Evolutionary conservation across 2,113 vertebrate species (phyloP).

Genomic region (Phasianus colchicus): DNA sequence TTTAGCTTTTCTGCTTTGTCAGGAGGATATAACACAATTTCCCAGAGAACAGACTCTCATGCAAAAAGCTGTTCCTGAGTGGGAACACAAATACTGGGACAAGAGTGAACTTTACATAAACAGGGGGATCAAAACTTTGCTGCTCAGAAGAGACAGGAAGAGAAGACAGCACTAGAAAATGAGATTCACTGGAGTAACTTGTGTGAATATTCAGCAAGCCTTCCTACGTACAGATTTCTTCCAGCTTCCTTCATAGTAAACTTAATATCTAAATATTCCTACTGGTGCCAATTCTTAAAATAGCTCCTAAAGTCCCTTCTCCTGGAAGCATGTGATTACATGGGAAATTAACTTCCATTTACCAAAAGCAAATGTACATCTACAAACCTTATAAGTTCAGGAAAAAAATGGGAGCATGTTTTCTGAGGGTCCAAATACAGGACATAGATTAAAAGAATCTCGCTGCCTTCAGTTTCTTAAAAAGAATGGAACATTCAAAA

Average conservation of each 20-base stretch:
- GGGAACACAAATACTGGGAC: conserved; percentile 28
- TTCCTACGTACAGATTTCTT: conserved; percentile 44
- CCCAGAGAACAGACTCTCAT: conserved; percentile 6
- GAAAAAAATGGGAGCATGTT: background rate
- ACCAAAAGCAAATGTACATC: background rate
- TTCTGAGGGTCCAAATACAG: conserved; percentile 6
- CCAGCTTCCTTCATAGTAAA: conserved; percentile 51
- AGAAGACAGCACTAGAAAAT: conserved; percentile 32
- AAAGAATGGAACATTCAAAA: conserved; percentile 9
- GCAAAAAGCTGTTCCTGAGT: conserved; percentile 49
- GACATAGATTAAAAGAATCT: background rate
- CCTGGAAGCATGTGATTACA: background rate
- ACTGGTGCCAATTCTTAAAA: conserved; percentile 18
- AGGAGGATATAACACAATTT: conserved; percentile 51
- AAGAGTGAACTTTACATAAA: conserved; percentile 55
- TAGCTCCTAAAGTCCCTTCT: background rate
- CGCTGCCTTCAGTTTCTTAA: background rate
- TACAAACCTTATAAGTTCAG: background rate
- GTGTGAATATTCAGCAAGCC: conserved; percentile 36
- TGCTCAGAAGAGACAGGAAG: background rate
- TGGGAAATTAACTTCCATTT: background rate
- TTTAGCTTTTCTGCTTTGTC: conserved; percentile 24
- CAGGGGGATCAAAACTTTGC: conserved; percentile 17
- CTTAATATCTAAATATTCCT: conserved; percentile 57
- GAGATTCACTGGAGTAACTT: conserved; percentile 36